Evolutionary conservation across 1,140 invertebrate species (phyloP).

Genomic region (Tetranychus cinnabarinus): DNA sequence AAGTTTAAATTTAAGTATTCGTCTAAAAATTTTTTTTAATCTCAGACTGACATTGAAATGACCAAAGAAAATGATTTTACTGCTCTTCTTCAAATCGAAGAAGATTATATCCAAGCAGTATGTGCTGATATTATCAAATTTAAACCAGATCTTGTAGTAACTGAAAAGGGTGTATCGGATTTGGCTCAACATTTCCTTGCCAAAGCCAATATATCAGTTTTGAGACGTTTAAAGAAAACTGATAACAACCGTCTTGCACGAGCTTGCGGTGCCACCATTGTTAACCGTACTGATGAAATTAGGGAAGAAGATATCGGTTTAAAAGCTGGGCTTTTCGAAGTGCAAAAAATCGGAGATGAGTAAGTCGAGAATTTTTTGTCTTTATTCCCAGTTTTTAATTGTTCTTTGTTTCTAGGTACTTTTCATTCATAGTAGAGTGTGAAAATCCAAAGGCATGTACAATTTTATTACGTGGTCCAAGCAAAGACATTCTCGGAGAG

Average conservation of each 20-base stretch:
- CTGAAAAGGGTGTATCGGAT: slow-evolving; percentile 61
- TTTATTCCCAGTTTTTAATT: slow-evolving; percentile 4
- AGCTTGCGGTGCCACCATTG: slow-evolving; percentile 86
- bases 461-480: slow-evolving; percentile 79
- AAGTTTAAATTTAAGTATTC: neutral
- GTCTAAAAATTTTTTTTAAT: slow-evolving; percentile 8
- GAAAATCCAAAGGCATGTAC: slow-evolving; percentile 93
- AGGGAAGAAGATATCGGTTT: slow-evolving; percentile 87
- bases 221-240: slow-evolving; percentile 74
- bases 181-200: slow-evolving; percentile 33
- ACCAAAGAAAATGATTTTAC: slow-evolving; percentile 86
- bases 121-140: slow-evolving; percentile 81
- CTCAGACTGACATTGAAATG: slow-evolving; percentile 85
- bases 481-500: slow-evolving; percentile 92
- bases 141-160: slow-evolving; percentile 89
- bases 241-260: slow-evolving; percentile 86
- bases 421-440: slow-evolving; percentile 82
- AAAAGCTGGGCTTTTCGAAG: slow-evolving; percentile 78
- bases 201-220: slow-evolving; percentile 69
- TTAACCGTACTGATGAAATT: slow-evolving; percentile 85
- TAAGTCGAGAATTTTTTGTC: slow-evolving; percentile 16
- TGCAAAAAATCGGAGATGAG: slow-evolving; percentile 60
- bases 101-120: slow-evolving; percentile 74
- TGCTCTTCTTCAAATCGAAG: slow-evolving; percentile 71
- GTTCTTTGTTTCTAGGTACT: slow-evolving; percentile 43